Evolutionary conservation across 2,888 invertebrate species (phyloP).

Genomic region (Orthosia gothica): DNA sequence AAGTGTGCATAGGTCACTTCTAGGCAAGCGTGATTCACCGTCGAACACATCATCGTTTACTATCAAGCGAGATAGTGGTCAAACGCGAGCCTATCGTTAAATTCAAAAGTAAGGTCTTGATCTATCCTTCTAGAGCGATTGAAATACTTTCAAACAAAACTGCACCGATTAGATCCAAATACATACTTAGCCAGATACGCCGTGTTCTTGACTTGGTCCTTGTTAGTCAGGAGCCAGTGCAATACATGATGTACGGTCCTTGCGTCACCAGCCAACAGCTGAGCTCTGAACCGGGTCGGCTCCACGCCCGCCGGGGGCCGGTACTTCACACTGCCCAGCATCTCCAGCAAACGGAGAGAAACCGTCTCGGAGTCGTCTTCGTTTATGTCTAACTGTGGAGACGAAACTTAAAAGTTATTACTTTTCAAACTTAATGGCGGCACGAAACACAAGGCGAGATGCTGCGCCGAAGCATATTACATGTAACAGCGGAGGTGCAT

Average conservation of each 20-base stretch:
- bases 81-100: too few species aligned
- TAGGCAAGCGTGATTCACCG: too few species aligned
- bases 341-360: conserved; percentile 93
- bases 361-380: conserved; percentile 95
- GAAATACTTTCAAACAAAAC: not conserved
- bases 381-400: conserved; percentile 92
- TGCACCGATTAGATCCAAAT: not conserved
- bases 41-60: too few species aligned
- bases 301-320: conserved; percentile 92
- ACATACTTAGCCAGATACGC: conserved; percentile 95
- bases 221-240: conserved; percentile 95
- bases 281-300: conserved; percentile 85
- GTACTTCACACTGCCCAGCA: conserved; percentile 95
- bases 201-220: conserved; percentile 94
- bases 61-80: too few species aligned
- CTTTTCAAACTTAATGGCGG: too few species aligned
- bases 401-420: not conserved
- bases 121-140: not conserved
- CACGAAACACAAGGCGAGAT: too few species aligned
- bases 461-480: too few species aligned
- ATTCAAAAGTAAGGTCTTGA: too few species aligned
- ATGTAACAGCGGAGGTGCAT: too few species aligned
- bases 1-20: too few species aligned
- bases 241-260: conserved; percentile 95
- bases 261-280: conserved; percentile 93